Conservation (phyloP, 2,797 vertebrate genomes). For the Mus minutoides region DNA sequence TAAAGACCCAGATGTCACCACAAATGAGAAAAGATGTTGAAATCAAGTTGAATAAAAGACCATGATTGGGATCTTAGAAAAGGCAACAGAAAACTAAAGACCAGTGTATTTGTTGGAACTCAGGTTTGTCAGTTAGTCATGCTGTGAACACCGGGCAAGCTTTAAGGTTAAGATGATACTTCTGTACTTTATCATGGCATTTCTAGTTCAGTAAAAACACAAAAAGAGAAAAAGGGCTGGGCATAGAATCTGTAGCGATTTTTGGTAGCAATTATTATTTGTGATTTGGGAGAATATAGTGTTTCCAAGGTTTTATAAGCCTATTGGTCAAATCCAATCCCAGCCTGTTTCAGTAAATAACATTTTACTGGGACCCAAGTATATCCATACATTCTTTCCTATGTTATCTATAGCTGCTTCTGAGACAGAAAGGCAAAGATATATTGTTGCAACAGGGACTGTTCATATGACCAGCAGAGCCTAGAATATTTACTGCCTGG, state of each 20-base stretch:
- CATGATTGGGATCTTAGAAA: background rate
- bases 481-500: background rate
- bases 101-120: background rate
- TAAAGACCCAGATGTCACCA: background rate
- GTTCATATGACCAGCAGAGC: background rate
- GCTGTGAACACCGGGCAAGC: background rate
- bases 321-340: background rate
- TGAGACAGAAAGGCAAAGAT: background rate
- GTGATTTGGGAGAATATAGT: background rate
- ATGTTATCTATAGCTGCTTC: background rate
- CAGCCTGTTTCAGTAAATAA: background rate
- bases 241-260: background rate
- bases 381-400: background rate
- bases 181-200: background rate
- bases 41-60: background rate
- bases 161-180: background rate
- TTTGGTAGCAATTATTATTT: background rate
- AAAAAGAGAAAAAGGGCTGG: background rate
- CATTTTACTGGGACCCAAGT: background rate
- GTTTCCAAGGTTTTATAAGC: background rate
- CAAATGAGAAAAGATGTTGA: too few relatives aligned
- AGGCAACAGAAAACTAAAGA: background rate
- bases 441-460: background rate
- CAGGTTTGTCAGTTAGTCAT: background rate
- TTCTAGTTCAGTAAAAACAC: background rate